Conservation (phyloP, 2,888 invertebrate genomes). For the Eilema griseolum region DNA sequence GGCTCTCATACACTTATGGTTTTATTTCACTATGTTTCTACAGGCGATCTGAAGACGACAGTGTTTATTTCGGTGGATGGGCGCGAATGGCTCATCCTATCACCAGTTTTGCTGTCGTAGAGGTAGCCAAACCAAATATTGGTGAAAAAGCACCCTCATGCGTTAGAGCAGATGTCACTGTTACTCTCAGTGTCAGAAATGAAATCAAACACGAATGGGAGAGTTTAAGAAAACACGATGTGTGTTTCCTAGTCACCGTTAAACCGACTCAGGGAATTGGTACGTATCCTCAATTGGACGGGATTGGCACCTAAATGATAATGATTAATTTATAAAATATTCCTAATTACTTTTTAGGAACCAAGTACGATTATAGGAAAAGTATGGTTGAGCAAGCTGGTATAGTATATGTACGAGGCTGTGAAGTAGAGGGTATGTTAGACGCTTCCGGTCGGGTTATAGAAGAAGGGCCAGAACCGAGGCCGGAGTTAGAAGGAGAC, state of each 20-base stretch:
- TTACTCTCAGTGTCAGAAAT: constrained; percentile 95
- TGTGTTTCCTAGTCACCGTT: constrained; percentile 98
- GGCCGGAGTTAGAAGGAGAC: constrained; percentile 95
- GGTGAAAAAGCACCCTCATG: constrained; percentile 98
- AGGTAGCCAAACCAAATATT: constrained; percentile 96
- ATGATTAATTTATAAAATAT: background rate
- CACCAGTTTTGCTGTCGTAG: constrained; percentile 96
- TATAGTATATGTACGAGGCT: constrained; percentile 96
- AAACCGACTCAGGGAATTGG: constrained; percentile 94
- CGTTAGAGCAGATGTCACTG: constrained; percentile 97
- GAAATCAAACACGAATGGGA: constrained; percentile 99
- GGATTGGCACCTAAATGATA: no score
- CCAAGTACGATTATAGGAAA: constrained; percentile 92
- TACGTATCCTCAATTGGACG: constrained; percentile 60
- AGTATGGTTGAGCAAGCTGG: constrained; percentile 98
- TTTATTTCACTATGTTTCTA: constrained; percentile 9
- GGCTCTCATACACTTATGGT: background rate
- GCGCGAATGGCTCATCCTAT: constrained; percentile 99
- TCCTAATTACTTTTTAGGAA: constrained; percentile 77
- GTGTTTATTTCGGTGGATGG: constrained; percentile 98
- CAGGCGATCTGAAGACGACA: constrained; percentile 95
- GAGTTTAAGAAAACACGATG: constrained; percentile 97
- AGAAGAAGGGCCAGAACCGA: constrained; percentile 97
- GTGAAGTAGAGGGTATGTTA: constrained; percentile 99
- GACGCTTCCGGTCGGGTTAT: constrained; percentile 98